Percentiles rank a stretch among this genome's conserved stretches.
Conservation (phyloP, 2,113 vertebrate genomes). For the Hyperopisus bebe region DNA sequence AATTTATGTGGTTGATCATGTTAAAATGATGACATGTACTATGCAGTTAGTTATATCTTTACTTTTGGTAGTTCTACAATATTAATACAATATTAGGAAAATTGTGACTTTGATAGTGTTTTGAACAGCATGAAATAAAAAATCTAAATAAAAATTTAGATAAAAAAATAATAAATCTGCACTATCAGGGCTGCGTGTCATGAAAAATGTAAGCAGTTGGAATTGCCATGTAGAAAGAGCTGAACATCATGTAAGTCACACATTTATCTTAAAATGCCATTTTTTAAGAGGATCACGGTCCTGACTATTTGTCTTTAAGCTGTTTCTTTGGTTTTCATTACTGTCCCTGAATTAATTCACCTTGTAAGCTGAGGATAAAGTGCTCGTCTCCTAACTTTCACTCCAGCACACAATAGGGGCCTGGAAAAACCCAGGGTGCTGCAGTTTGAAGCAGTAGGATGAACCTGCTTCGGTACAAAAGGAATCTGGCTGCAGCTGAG, state of each 20-base stretch:
- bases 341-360: slow-evolving; percentile 2
- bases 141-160: background rate
- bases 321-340: slow-evolving; percentile 15
- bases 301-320: background rate
- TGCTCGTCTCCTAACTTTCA: background rate
- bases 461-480: background rate
- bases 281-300: background rate
- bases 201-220: background rate
- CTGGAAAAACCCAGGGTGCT: background rate
- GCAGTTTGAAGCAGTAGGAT: too few species aligned
- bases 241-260: background rate
- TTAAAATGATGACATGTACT: background rate
- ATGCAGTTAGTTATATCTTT: background rate
- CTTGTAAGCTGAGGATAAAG: background rate
- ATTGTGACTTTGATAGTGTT: background rate
- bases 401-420: background rate
- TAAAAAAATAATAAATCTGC: background rate
- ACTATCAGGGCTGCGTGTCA: background rate
- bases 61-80: background rate
- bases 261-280: background rate
- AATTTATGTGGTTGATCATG: background rate
- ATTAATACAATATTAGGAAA: background rate
- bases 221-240: background rate
- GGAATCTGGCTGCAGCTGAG: background rate
- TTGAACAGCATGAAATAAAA: background rate